Base-by-base conservation (phyloP, 2,113 vertebrate species). In the Proterorhinus semilunaris region DNA sequence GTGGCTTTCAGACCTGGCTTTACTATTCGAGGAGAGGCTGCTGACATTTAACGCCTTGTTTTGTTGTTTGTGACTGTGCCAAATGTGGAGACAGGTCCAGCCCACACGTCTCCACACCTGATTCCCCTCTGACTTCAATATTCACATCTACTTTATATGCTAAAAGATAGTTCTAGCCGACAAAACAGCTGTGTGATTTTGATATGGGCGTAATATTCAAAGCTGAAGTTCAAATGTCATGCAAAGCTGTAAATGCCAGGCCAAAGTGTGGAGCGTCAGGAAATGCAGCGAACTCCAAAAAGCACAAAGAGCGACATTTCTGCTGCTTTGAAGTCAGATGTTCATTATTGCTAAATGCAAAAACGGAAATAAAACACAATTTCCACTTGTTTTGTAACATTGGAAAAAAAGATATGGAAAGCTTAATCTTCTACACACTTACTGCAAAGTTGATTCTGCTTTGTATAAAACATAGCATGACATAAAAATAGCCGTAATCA, bases 1-100 rank as follows among this genome's bases (percentile, higher is more conserved):
- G 94, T 95, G 96, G 95, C 91, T 96, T 95, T 91, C 91, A 92
- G 91, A 85, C 83, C 76, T 86, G 88, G 90, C 91, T 93, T 93
- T 92, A 94, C 92, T 88, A 85, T 88, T 87, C 74, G 84, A 75
- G 78, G 72, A 77, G 78, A 79, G 81, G 78, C 76, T 72, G 74
- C 66, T 91, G 91, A 91, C 90, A 90, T 91, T 91, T 91, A 83
- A 87, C 83, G 54, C 78, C 84, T 73, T 83, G 75, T 89, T 58
- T 52, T 74, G 78, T 82, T 78, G 71, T 67, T 62, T 66, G 64
- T 75, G 55, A 78, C 71, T 76, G 74, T 75, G 66, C 69, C 81
- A 90, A 82, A 85, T 88, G 78, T 70, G 75, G 70, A 84, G 80
- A 86, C 79, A 90, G 82, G 86, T 69, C 64, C 82, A 90, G 59